These are phyloP conservation scores for Cydia fagiglandana DNA, from an alignment of 1,140 invertebrate genomes.

Conservation along the genomic window DNA sequence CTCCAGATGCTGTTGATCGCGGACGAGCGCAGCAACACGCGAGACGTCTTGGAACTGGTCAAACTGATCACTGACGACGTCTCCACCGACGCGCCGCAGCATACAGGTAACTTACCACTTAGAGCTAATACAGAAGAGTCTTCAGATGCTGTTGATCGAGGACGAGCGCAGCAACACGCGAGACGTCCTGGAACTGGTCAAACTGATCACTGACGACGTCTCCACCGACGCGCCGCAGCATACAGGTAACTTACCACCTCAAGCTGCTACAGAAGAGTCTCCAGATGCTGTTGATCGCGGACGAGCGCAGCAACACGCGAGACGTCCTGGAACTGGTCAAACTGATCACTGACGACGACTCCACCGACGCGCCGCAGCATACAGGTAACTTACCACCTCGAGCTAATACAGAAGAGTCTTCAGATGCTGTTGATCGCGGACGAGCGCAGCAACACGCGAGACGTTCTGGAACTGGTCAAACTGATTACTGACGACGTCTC, in stretches of 20 bases:
- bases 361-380: slow-evolving; percentile 66
- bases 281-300: slow-evolving; percentile 69
- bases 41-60: slow-evolving; percentile 70
- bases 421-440: slow-evolving; percentile 71
- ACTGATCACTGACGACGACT: slow-evolving; percentile 74
- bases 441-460: slow-evolving; percentile 69
- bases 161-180: slow-evolving; percentile 72
- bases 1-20: slow-evolving; percentile 71
- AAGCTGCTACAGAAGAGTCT: slow-evolving; percentile 74
- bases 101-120: slow-evolving; percentile 56
- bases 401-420: slow-evolving; percentile 61
- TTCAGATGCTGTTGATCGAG: slow-evolving; percentile 69
- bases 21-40: slow-evolving; percentile 70
- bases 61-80: slow-evolving; percentile 75
- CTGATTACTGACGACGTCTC: slow-evolving; percentile 75
- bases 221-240: slow-evolving; percentile 67
- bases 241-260: slow-evolving; percentile 71
- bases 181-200: slow-evolving; percentile 70
- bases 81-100: slow-evolving; percentile 65
- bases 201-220: slow-evolving; percentile 74
- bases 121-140: slow-evolving; percentile 57
- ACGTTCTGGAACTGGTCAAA: slow-evolving; percentile 71
- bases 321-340: slow-evolving; percentile 72
- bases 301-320: slow-evolving; percentile 69
- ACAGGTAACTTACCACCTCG: slow-evolving; percentile 52